Evolutionary conservation across 2,888 invertebrate genomes (phyloP).

Genomic region (Amblyjoppa fuscipennis): DNA sequence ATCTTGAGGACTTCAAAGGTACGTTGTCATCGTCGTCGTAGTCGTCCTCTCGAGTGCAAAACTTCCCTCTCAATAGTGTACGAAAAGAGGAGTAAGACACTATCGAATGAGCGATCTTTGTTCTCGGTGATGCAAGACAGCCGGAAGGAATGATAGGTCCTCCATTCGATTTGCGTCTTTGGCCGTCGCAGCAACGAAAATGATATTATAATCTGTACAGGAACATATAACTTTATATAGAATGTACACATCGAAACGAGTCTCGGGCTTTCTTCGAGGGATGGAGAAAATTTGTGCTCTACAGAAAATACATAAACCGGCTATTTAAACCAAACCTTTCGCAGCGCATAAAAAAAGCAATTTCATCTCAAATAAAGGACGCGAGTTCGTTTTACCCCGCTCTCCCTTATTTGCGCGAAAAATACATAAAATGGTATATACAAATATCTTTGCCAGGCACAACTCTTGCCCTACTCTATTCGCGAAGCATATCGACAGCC

Average conservation of each 20-base stretch:
- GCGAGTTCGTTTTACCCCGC: neutral
- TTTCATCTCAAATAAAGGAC: neutral
- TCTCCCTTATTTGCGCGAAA: neutral
- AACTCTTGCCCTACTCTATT: conserved; percentile 19
- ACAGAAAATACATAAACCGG: neutral
- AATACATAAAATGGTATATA: neutral
- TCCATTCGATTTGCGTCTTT: conserved; percentile 18
- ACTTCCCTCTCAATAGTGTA: conserved; percentile 7
- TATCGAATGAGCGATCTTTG: conserved; percentile 21
- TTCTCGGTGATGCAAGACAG: conserved; percentile 17
- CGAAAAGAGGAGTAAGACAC: no score
- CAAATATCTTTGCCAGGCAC: neutral
- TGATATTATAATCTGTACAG: conserved; percentile 21
- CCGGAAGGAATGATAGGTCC: neutral
- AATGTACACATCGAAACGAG: neutral
- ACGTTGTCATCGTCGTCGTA: neutral
- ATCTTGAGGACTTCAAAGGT: no score
- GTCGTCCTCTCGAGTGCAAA: conserved; percentile 5
- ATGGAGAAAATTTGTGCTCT: neutral
- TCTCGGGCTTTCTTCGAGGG: neutral
- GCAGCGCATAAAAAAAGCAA: neutral
- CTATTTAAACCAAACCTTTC: neutral
- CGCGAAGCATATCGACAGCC: conserved; percentile 33
- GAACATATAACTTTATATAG: neutral
- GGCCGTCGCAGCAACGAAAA: conserved; percentile 8